A percentile compares a stretch with the other conserved stretches of the same genome.
Conservation (phyloP, 2,113 vertebrate genomes). For the Sander vitreus region DNA sequence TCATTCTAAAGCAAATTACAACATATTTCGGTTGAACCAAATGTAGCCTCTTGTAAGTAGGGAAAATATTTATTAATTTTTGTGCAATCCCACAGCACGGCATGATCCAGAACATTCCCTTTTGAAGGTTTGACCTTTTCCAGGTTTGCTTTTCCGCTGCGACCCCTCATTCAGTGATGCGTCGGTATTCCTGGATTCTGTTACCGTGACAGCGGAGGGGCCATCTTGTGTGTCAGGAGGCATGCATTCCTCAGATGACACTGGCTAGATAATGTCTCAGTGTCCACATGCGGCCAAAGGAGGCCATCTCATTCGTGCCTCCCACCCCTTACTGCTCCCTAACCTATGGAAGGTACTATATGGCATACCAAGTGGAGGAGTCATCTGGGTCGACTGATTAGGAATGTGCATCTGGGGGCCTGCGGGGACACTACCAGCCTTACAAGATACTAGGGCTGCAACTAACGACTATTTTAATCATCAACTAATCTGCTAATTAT, state of each 20-base stretch:
- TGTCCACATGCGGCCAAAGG: conserved; percentile 39
- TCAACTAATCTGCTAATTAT: neutral
- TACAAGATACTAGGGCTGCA: neutral
- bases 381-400: conserved; percentile 30
- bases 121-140: conserved; percentile 55
- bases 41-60: neutral
- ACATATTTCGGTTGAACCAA: neutral
- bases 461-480: neutral
- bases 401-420: neutral
- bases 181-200: conserved; percentile 63
- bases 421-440: too few species aligned
- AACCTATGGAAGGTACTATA: conserved; percentile 40
- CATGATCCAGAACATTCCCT: conserved; percentile 23
- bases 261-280: conserved; percentile 59
- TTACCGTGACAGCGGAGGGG: conserved; percentile 63
- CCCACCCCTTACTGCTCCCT: conserved; percentile 1
- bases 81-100: neutral
- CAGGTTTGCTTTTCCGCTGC: conserved; percentile 35
- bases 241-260: conserved; percentile 78
- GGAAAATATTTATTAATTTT: neutral
- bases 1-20: neutral
- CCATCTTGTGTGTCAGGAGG: conserved; percentile 68
- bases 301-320: conserved; percentile 8
- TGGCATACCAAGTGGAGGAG: conserved; percentile 24
- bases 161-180: conserved; percentile 31